phyloP scores from a whole-genome alignment of 1,140 invertebrate genomes.

The Drosophila arizonae region DNA sequence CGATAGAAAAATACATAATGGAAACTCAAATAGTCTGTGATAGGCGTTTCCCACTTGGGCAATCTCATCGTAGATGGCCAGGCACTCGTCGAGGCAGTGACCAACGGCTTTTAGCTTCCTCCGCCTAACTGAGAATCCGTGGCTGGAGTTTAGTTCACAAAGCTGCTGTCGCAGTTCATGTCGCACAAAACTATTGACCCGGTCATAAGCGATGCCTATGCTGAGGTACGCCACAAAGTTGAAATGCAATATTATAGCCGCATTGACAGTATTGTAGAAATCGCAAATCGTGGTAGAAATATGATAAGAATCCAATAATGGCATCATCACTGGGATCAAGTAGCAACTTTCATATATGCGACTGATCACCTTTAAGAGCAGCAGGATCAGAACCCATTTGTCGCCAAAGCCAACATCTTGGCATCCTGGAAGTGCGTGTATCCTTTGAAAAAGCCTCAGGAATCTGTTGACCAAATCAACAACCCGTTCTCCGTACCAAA shows the following conservation, averaged over 20 bases:
- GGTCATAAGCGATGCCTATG: slow-evolving; percentile 48
- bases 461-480: slow-evolving; percentile 40
- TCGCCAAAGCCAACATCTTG: slow-evolving; percentile 27
- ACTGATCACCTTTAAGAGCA: slow-evolving; percentile 25
- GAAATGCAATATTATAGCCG: slow-evolving; percentile 36
- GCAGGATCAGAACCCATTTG: slow-evolving; percentile 27
- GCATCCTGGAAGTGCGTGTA: background rate
- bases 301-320: too few relatives aligned
- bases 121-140: background rate
- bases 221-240: slow-evolving; percentile 58
- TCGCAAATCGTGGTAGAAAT: background rate
- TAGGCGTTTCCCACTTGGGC: slow-evolving; percentile 29
- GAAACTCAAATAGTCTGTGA: slow-evolving; percentile 49
- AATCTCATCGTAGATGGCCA: slow-evolving; percentile 57
- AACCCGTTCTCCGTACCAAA: slow-evolving; percentile 21
- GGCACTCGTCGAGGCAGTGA: slow-evolving; percentile 39
- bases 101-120: background rate
- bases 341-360: slow-evolving; percentile 19
- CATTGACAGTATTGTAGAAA: slow-evolving; percentile 21
- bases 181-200: slow-evolving; percentile 52
- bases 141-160: background rate
- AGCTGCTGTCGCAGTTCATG: slow-evolving; percentile 35
- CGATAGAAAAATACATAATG: slow-evolving; percentile 39
- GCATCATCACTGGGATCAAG: background rate
- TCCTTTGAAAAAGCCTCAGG: slow-evolving; percentile 32